A percentile compares a stretch with the other conserved stretches of the same genome.
These are phyloP conservation scores for Peromyscus maniculatus DNA, from an alignment of 2,113 vertebrate species.

Conservation along the genomic window DNA sequence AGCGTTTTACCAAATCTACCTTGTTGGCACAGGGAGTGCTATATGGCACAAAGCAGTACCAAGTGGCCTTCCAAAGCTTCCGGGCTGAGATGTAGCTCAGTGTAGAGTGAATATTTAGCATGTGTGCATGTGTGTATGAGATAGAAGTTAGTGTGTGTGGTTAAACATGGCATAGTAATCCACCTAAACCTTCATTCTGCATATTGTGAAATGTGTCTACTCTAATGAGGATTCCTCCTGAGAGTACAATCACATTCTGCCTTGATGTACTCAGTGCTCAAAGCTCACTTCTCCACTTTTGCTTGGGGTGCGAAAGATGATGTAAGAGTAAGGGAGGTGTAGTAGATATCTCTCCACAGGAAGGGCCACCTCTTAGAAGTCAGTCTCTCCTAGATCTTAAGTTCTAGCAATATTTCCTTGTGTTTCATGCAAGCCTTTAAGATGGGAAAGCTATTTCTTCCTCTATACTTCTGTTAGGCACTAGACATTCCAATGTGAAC, in stretches of 20 bases:
- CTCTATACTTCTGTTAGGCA: background rate
- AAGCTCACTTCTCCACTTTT: slow-evolving; percentile 8
- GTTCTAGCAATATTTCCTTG: slow-evolving; percentile 44
- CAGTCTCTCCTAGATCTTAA: background rate
- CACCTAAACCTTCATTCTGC: background rate
- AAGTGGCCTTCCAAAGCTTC: slow-evolving; percentile 65
- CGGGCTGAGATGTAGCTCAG: background rate
- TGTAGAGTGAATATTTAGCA: background rate
- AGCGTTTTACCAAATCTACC: slow-evolving; percentile 67
- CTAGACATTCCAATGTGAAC: slow-evolving; percentile 14
- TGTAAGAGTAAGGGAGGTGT: background rate
- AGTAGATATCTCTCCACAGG: slow-evolving; percentile 3
- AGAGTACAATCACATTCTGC: background rate
- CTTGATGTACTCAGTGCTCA: background rate
- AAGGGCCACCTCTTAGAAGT: background rate
- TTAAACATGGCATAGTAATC: background rate
- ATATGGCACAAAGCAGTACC: slow-evolving; percentile 56
- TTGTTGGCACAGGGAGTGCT: background rate
- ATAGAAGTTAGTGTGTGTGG: background rate
- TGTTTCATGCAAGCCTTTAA: slow-evolving; percentile 25
- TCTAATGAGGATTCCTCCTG: slow-evolving; percentile 28
- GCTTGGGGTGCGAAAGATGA: background rate
- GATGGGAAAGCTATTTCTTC: background rate
- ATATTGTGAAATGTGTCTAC: background rate
- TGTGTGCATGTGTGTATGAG: background rate